Conservation (phyloP, 1,140 invertebrate genomes). For the Aphidius gifuensis region DNA sequence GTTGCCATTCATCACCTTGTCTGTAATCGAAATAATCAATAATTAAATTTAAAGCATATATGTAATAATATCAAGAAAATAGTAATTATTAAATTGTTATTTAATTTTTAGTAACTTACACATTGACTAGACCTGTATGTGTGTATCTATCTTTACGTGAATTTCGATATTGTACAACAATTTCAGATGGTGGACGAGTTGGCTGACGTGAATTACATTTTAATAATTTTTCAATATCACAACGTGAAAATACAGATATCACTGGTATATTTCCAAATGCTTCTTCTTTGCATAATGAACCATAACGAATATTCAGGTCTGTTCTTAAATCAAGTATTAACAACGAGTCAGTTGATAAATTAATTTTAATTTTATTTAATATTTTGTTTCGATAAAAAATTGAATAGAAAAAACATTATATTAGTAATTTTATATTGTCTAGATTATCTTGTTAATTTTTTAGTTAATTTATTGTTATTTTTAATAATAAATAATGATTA, state of each 20-base stretch:
- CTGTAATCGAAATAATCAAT: constrained; percentile 45
- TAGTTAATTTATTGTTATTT: too few species aligned
- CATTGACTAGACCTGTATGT: constrained; percentile 76
- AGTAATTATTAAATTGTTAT: neutral
- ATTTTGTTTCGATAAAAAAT: neutral
- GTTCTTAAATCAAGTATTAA: constrained; percentile 49
- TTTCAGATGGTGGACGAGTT: constrained; percentile 77
- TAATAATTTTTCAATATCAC: constrained; percentile 75
- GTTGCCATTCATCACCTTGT: constrained; percentile 78
- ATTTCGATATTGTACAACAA: constrained; percentile 72
- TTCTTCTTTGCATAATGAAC: constrained; percentile 74
- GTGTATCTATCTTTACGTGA: constrained; percentile 75
- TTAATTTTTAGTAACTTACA: constrained; percentile 58
- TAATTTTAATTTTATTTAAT: constrained; percentile 11
- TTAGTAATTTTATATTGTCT: neutral
- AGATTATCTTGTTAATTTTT: too few species aligned
- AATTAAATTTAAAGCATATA: constrained; percentile 3
- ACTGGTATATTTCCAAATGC: constrained; percentile 71
- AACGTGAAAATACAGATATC: constrained; percentile 71
- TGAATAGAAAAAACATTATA: neutral
- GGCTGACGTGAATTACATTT: constrained; percentile 70
- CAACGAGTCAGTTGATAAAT: constrained; percentile 25
- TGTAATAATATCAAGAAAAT: too few species aligned
- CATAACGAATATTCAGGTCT: constrained; percentile 62
- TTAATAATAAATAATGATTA: neutral